Base-by-base conservation (phyloP, 2,797 vertebrate species). In the Diceros bicornis region DNA sequence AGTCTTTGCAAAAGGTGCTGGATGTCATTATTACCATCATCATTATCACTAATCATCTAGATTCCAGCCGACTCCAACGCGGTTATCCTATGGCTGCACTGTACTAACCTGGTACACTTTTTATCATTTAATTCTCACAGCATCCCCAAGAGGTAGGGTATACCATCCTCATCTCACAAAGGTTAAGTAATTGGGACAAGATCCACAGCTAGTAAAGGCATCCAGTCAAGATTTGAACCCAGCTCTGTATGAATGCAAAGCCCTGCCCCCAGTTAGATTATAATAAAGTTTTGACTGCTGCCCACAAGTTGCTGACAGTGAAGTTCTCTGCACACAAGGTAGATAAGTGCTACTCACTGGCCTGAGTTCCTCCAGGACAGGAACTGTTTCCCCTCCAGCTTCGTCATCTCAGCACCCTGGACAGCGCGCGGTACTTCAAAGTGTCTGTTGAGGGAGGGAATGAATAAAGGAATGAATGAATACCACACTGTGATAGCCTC, bases 371-470 rank as follows among this genome's bases (percentile, higher is more conserved):
- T n/a, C n/a, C n/a, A n/a, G 79, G 29, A 64, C 20, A 6, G 37
- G n/a, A 59, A 59, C n/a, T 0, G 0, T 7, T 18, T 55, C 7
- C 29, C 44, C 44, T 10, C 44, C 11, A 20, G 11, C 0, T 13
- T 2, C 4, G 27, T 8, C 4, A 17, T 72, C 41, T 96, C 96
- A 98, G 97, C 32, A 97, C 97, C 97, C 55, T 74, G 97, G 97
- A 97, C 97, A 98, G 98, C 41, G 1, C 50, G 71, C 0, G 4
- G 8, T 5, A 1, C 52, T 12, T 0, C 1, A 3, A 2, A 0
- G 0, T 10, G 17, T 41, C 27, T 3, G 1, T 20, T 4, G 69
- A 21, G 23, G 10, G 16, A 23, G 7, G 8, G 68, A 81, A 27
- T 23, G 57, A 52, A 4, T 25, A 21, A 55, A 8, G 0, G 72